Evolutionary conservation across 2,797 vertebrate genomes (phyloP).

Genomic region (Podarcis siculus): DNA sequence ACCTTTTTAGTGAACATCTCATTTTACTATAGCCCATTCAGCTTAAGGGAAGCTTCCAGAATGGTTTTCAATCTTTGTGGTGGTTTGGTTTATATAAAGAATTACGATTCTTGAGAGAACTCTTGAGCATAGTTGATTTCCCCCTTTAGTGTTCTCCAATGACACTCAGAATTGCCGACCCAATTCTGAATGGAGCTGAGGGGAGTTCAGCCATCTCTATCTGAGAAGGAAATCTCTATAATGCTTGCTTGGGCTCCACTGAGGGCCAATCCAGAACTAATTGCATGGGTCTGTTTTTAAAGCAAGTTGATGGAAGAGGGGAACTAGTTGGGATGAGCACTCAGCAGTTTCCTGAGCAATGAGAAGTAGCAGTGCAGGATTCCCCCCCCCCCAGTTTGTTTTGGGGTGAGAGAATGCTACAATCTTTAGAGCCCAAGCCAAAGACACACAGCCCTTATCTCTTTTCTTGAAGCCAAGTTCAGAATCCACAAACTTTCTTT

Average conservation of each 20-base stretch:
- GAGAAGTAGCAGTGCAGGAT: not conserved
- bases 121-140: too few species aligned
- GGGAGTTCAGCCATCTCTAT: not conserved
- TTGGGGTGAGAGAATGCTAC: not conserved
- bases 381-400: not conserved
- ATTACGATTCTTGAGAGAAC: not conserved
- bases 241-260: not conserved
- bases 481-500: not conserved
- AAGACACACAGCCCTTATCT: not conserved
- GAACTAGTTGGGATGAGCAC: not conserved
- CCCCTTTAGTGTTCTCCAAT: not conserved
- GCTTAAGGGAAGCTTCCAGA: not conserved
- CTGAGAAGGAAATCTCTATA: not conserved
- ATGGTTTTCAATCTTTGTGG: not conserved
- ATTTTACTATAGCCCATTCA: not conserved
- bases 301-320: not conserved
- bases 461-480: not conserved
- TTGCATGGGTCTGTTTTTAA: constrained; percentile 14
- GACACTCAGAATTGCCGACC: not conserved
- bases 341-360: not conserved
- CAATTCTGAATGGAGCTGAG: not conserved
- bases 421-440: not conserved
- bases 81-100: not conserved
- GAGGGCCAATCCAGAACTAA: not conserved
- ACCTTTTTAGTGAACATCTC: not conserved